Conservation (phyloP, 2,113 vertebrate species). For the Podarcis raffonei region DNA sequence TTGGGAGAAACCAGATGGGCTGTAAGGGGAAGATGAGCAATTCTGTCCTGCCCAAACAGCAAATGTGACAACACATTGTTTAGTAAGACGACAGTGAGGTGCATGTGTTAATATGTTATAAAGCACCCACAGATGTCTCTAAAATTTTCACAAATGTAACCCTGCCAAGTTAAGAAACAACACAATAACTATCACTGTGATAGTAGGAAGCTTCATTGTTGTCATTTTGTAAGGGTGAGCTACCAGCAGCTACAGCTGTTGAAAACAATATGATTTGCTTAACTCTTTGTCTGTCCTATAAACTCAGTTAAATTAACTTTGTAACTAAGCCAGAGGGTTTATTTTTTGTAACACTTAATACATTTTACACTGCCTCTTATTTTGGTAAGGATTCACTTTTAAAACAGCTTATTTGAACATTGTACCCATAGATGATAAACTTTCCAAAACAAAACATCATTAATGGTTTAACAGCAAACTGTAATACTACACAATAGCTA, state of each 20-base stretch:
- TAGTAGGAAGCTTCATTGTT: not conserved
- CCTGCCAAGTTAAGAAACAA: slow-evolving; percentile 62
- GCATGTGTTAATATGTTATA: slow-evolving; percentile 66
- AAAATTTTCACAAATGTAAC: slow-evolving; percentile 58
- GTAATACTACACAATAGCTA: slow-evolving; percentile 9
- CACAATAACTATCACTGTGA: slow-evolving; percentile 19
- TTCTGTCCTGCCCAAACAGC: slow-evolving; percentile 70
- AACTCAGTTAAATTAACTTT: slow-evolving; percentile 15
- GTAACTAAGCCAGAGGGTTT: not conserved
- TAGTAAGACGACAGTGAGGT: slow-evolving; percentile 68
- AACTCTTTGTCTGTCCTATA: not conserved
- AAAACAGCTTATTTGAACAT: not conserved
- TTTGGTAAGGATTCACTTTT: not conserved
- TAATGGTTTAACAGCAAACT: slow-evolving; percentile 13
- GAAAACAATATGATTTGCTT: not conserved
- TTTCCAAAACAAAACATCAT: slow-evolving; percentile 15
- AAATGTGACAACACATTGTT: slow-evolving; percentile 68
- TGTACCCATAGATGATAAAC: not conserved
- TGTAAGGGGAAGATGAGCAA: slow-evolving; percentile 61
- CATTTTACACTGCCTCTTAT: not conserved
- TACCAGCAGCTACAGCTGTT: not conserved
- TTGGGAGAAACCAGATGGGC: slow-evolving; percentile 73
- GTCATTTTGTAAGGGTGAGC: not conserved
- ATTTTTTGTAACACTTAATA: slow-evolving; percentile 10
- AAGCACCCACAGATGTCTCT: slow-evolving; percentile 62